Percentiles rank a stretch among this genome's conserved stretches.
These are phyloP conservation scores for Cirrhinus mrigala DNA, from an alignment of 2,797 vertebrate species.

Conservation along the genomic window DNA sequence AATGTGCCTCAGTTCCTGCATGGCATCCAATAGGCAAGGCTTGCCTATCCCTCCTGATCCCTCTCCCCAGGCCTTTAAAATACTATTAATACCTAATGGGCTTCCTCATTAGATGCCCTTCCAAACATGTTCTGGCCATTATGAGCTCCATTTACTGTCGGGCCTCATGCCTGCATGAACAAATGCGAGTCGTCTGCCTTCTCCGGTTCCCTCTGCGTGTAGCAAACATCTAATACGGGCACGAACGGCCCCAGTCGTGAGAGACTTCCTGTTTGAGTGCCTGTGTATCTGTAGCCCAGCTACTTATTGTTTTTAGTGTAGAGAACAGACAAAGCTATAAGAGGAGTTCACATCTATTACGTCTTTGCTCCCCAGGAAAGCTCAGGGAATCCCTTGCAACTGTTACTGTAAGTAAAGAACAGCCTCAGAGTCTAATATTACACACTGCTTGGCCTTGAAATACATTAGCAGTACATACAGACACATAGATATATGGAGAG, in stretches of 20 bases:
- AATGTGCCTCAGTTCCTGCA: slow-evolving; percentile 30
- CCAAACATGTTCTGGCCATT: slow-evolving; percentile 77
- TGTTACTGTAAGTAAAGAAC: not conserved
- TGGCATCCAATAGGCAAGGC: slow-evolving; percentile 35
- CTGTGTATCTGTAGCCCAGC: not conserved
- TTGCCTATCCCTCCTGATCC: slow-evolving; percentile 40
- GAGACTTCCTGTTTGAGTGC: not conserved
- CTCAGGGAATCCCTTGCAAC: slow-evolving; percentile 22
- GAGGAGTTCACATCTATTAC: not conserved
- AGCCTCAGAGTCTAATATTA: not conserved
- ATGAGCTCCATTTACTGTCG: slow-evolving; percentile 73
- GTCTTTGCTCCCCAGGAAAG: not conserved
- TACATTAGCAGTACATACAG: slow-evolving; percentile 4
- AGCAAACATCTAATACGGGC: slow-evolving; percentile 31
- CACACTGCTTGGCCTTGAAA: slow-evolving; percentile 24
- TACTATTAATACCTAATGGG: slow-evolving; percentile 80
- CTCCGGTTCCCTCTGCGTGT: slow-evolving; percentile 24
- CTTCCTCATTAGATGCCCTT: slow-evolving; percentile 76
- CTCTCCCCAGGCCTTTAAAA: slow-evolving; percentile 75
- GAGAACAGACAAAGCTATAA: not conserved
- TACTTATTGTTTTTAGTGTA: slow-evolving; percentile 7
- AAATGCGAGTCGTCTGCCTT: slow-evolving; percentile 71
- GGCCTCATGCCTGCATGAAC: slow-evolving; percentile 68
- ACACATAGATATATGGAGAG: not conserved
- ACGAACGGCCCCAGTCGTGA: not conserved